Conservation (phyloP, 2,113 vertebrate species). For the Tympanuchus pallidicinctus region DNA sequence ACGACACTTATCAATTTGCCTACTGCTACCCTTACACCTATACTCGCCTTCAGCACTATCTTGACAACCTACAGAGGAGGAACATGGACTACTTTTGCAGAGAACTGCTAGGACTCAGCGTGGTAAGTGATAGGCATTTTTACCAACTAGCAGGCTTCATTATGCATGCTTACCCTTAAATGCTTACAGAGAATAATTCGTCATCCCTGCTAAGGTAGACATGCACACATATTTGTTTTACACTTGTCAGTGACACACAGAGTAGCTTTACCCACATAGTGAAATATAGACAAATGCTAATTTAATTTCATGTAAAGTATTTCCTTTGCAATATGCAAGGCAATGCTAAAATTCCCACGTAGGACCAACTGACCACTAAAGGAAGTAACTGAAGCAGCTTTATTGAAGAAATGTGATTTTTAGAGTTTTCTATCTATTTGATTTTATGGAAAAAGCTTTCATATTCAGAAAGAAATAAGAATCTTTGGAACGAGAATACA, state of each 20-base stretch:
- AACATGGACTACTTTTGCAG: conserved; percentile 91
- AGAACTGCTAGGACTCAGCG: conserved; percentile 92
- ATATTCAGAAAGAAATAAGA: neutral
- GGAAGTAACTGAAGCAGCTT: neutral
- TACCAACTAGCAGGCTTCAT: neutral
- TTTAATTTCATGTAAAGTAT: conserved; percentile 15
- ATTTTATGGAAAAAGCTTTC: neutral
- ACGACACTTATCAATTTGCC: conserved; percentile 94
- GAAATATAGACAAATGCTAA: conserved; percentile 30
- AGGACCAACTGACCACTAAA: conserved; percentile 6
- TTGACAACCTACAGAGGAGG: conserved; percentile 89
- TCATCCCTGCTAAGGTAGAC: neutral
- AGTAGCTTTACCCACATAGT: neutral
- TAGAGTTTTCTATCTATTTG: neutral
- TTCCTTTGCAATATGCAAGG: neutral
- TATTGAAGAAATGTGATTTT: conserved; percentile 4
- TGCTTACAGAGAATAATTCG: neutral
- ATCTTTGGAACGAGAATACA: neutral
- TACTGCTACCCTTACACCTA: conserved; percentile 99
- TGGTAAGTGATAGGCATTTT: conserved; percentile 82
- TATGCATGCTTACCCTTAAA: neutral
- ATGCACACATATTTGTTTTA: neutral
- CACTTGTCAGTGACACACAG: neutral
- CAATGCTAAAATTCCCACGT: neutral
- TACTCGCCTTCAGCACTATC: conserved; percentile 94